Percentiles rank a stretch among this genome's conserved stretches.
Evolutionary conservation across 2,113 vertebrate species (phyloP).

Genomic region (Patagioenas fasciata): DNA sequence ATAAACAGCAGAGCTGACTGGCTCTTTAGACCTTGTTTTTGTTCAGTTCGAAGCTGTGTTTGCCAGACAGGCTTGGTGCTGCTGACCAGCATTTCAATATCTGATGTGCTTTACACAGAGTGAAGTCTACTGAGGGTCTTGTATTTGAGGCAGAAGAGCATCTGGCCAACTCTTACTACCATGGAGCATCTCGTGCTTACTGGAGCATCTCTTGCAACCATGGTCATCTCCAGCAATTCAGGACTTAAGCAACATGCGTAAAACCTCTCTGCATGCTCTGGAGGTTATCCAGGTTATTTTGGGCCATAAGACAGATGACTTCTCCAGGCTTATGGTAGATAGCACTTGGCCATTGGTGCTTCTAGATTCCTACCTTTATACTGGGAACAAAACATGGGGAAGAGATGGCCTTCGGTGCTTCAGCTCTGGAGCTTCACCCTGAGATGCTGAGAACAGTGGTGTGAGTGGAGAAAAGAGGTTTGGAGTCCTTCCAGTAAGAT

Average conservation of each 20-base stretch:
- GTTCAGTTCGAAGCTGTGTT: background rate
- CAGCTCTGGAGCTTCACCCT: background rate
- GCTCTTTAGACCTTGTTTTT: background rate
- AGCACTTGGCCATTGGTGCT: fast-evolving
- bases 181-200: background rate
- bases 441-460: background rate
- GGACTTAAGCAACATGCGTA: fast-evolving
- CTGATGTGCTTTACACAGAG: background rate
- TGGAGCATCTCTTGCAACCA: background rate
- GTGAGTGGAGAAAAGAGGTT: background rate
- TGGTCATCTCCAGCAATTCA: background rate
- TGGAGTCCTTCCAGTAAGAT: background rate
- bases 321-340: background rate
- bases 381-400: background rate
- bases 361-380: background rate
- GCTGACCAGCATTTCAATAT: background rate
- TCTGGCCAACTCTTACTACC: background rate
- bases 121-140: background rate
- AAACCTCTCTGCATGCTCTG: background rate
- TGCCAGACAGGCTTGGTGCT: background rate
- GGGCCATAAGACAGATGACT: fast-evolving
- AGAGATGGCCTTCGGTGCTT: background rate
- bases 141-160: background rate
- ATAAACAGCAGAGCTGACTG: background rate
- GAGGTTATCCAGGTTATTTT: background rate